Base-by-base conservation (phyloP, 2,888 invertebrate genomes). In the Ornithoptera priamus region DNA sequence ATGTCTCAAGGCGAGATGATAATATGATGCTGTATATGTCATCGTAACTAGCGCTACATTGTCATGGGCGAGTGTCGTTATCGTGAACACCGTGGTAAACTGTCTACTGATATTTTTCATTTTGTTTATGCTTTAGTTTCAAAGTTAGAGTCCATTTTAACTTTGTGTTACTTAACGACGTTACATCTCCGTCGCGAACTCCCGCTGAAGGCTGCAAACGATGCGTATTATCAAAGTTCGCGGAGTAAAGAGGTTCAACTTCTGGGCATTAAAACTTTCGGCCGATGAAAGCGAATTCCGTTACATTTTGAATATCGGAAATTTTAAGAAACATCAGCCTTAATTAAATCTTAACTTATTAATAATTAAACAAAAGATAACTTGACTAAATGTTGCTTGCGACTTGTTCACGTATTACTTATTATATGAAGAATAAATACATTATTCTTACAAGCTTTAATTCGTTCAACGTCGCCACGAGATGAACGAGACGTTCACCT, bases 181-280 rank as follows among this genome's bases (percentile, higher is more conserved):
- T 46, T 65, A 46, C 57, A 65, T 62, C 62, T 62, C 65, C 69
- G 30, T 69, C 22, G 30, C 42, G 15, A 69, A 69, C 56, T 65
- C 42, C 58, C 30, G 36, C 42, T 30, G 56, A 39, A 42, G 39
- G 58, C 62, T 65, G 58, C 61, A 58, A 65, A 65, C 62, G 58
- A 24, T 22, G 64, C 36, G 58, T 65, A 69, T 69, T 69, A 69
- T 65, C 69, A 62, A 69, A 69, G 42, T 69, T 69, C n/a, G 57
- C 62, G 30, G 57, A 46, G 58, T 62, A 57, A 68, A 68, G 68
- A 68, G 64, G 64, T 64, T 68, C 64, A 60, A 68, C 63, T 60
- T 53, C 36, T 36, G 18, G 22, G 42, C 60, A 39, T 68, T 60
- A 68, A 68, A 64, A 68, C 68, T 68, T 68, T 64, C 53, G 59